phyloP scores from a whole-genome alignment of 2,113 vertebrate genomes.

The Oreochromis spilurus region DNA sequence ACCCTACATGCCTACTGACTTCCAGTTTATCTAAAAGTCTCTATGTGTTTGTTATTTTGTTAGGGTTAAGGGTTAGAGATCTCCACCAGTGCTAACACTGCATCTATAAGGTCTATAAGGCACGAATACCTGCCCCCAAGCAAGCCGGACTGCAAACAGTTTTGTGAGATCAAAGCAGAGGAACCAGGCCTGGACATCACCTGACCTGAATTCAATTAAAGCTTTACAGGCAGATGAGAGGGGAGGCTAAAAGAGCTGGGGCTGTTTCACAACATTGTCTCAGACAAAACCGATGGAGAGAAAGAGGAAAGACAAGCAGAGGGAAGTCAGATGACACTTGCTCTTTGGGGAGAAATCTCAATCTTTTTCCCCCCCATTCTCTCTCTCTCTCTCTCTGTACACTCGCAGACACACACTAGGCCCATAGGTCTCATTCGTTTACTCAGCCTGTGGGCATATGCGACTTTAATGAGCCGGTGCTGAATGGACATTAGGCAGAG shows the following conservation, averaged over 20 bases:
- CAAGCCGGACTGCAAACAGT: constrained; percentile 54
- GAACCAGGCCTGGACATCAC: constrained; percentile 57
- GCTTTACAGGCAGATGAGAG: constrained; percentile 68
- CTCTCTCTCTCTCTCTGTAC: not conserved
- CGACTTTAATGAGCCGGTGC: constrained; percentile 63
- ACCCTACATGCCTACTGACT: not conserved
- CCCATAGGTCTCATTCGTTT: constrained; percentile 54
- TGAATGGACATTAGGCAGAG: constrained; percentile 57
- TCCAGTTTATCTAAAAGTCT: not conserved
- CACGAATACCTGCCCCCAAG: constrained; percentile 24
- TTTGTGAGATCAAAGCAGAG: constrained; percentile 64
- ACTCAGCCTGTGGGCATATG: constrained; percentile 64
- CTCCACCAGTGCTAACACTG: not conserved
- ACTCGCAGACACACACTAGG: not conserved
- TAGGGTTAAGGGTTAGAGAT: not conserved
- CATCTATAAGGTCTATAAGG: constrained; percentile 22
- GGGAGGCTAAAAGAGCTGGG: not conserved
- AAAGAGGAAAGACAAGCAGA: not conserved
- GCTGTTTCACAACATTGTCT: constrained; percentile 17
- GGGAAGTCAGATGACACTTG: constrained; percentile 19
- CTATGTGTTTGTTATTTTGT: not conserved
- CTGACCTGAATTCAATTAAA: constrained; percentile 77
- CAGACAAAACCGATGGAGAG: constrained; percentile 16
- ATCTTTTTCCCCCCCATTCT: not conserved
- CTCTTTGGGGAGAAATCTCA: constrained; percentile 11